These are phyloP conservation scores for Lindbergichthys nudifrons DNA, from an alignment of 2,797 vertebrate species.

Conservation along the genomic window DNA sequence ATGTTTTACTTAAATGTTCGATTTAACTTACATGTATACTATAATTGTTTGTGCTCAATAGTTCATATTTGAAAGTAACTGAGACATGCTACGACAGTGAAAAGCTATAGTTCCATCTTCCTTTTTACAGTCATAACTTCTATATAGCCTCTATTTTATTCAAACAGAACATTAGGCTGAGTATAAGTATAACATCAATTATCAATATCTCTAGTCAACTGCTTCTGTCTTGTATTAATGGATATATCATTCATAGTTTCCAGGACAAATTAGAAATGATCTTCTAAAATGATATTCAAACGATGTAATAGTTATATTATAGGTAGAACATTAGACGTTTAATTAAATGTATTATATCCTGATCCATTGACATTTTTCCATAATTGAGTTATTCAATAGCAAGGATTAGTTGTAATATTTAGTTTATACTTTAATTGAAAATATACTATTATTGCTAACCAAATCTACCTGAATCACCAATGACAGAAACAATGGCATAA, in stretches of 20 bases:
- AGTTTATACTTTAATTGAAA: background rate
- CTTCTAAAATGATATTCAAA: background rate
- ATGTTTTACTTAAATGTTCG: background rate
- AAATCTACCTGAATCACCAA: background rate
- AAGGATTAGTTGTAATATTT: background rate
- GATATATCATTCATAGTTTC: background rate
- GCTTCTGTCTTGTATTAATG: constrained; percentile 3
- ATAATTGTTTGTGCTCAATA: background rate
- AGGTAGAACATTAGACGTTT: background rate
- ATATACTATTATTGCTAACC: background rate
- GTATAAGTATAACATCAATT: background rate
- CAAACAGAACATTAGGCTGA: constrained; percentile 13
- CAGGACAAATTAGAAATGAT: background rate
- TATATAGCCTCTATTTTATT: constrained; percentile 4
- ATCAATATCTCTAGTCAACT: constrained; percentile 26
- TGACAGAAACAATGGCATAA: background rate
- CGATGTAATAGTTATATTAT: background rate
- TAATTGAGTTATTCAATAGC: background rate
- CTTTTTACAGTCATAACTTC: constrained; percentile 1
- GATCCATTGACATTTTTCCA: background rate
- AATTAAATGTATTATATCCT: background rate
- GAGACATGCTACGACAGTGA: background rate
- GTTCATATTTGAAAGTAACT: background rate
- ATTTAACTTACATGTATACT: constrained; percentile 3
- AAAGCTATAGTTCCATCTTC: background rate